Evolutionary conservation across 2,113 vertebrate genomes (phyloP).

Genomic region (Motacilla alba): DNA sequence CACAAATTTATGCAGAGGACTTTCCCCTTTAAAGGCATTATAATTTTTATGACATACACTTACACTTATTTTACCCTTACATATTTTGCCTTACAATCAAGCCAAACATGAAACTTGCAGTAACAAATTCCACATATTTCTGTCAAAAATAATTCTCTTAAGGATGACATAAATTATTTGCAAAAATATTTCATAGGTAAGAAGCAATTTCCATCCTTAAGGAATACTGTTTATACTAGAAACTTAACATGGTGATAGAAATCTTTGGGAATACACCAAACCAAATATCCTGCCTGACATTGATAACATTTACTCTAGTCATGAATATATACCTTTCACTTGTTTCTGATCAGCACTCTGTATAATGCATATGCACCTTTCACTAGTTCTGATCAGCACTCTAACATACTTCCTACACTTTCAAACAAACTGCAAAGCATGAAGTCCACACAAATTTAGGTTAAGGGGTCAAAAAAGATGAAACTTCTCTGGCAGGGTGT

Average conservation of each 20-base stretch:
- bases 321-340: background rate
- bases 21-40: background rate
- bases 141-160: background rate
- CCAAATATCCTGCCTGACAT: background rate
- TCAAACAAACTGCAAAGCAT: background rate
- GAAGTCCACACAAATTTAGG: background rate
- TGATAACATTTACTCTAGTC: background rate
- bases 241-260: background rate
- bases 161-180: background rate
- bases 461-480: background rate
- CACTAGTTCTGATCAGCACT: background rate
- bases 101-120: background rate
- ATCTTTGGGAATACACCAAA: background rate
- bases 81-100: background rate
- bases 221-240: background rate
- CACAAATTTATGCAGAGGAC: background rate
- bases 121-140: background rate
- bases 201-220: background rate
- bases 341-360: background rate
- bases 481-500: background rate
- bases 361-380: background rate
- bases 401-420: background rate
- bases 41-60: background rate
- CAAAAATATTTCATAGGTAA: background rate
- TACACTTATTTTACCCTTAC: background rate